Evolutionary conservation across 2,113 vertebrate genomes (phyloP).

Genomic region (Mus pahari): DNA sequence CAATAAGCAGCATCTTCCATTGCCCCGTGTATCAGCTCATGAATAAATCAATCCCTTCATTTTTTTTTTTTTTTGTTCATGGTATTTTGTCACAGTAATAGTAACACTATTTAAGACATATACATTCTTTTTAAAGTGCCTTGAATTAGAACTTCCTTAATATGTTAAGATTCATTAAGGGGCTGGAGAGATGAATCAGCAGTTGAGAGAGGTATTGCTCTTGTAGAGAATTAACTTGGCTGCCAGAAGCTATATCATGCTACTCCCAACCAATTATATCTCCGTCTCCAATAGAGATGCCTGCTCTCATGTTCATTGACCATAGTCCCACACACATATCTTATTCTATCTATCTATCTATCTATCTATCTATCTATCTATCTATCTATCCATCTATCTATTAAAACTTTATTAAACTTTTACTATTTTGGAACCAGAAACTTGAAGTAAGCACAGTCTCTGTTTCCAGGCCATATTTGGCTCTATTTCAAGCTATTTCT

Average conservation of each 20-base stretch:
- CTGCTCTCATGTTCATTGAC: not conserved
- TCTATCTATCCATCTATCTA: too few species aligned
- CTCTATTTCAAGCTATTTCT: not conserved
- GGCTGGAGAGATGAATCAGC: too few species aligned
- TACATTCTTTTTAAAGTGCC: not conserved
- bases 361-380: too few species aligned
- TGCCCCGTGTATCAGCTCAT: not conserved
- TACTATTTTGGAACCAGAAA: too few species aligned
- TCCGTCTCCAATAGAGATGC: not conserved
- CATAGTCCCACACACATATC: not conserved
- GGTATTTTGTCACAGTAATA: not conserved
- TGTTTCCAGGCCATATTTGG: too few species aligned
- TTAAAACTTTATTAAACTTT: too few species aligned
- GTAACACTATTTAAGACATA: not conserved
- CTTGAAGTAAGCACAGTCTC: too few species aligned
- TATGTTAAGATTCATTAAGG: not conserved
- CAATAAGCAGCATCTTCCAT: not conserved
- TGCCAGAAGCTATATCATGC: too few species aligned
- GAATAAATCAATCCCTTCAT: not conserved
- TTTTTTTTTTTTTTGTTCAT: not conserved
- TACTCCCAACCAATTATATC: not conserved
- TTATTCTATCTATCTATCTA: too few species aligned
- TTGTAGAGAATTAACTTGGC: not conserved
- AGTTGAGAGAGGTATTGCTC: not conserved
- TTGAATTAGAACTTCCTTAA: not conserved